These are phyloP conservation scores for Corbicula japonica DNA, from an alignment of 2,888 invertebrate genomes.

Conservation along the genomic window DNA sequence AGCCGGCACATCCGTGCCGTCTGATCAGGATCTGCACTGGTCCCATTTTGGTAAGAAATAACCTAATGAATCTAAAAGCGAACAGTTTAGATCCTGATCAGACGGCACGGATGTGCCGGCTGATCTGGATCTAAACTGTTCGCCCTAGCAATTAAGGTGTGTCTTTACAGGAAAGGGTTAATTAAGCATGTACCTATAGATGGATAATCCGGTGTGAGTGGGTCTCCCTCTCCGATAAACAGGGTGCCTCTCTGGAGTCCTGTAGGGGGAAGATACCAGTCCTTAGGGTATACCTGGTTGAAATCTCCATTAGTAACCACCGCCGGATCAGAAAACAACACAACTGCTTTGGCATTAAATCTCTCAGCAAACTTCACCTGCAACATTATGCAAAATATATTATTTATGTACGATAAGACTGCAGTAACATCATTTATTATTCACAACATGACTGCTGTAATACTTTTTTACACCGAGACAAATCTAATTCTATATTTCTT, in stretches of 20 bases:
- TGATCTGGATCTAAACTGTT: not conserved
- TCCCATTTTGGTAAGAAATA: not conserved
- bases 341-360: conserved; percentile 83
- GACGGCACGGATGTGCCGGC: not conserved
- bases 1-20: not conserved
- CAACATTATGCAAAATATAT: too few species aligned
- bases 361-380: not conserved
- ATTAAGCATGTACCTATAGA: conserved; percentile 82
- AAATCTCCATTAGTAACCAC: conserved; percentile 83
- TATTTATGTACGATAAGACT: too few species aligned
- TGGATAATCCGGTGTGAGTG: conserved; percentile 88
- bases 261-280: conserved; percentile 87
- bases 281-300: conserved; percentile 85
- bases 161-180: conserved; percentile 11
- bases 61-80: not conserved
- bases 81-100: not conserved
- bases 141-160: not conserved
- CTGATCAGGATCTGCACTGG: not conserved
- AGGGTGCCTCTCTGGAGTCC: conserved; percentile 87
- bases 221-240: conserved; percentile 86
- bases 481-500: too few species aligned
- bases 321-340: conserved; percentile 86
- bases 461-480: too few species aligned
- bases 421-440: too few species aligned
- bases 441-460: too few species aligned